These are phyloP conservation scores for Acrocephalus kingi DNA, from an alignment of 2,113 vertebrate species.

Conservation along the genomic window DNA sequence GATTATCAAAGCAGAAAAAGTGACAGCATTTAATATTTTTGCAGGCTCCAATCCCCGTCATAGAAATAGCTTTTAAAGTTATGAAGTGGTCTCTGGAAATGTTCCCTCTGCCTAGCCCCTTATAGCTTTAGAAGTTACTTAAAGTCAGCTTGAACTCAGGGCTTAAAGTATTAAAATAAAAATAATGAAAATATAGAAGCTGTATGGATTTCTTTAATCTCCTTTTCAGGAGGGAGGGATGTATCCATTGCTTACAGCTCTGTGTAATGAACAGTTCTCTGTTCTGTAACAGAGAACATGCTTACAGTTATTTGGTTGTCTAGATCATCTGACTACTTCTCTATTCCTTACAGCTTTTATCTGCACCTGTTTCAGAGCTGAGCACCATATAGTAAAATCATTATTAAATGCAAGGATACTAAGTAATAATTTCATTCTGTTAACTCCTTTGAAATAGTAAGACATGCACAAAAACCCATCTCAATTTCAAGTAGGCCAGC, in stretches of 20 bases:
- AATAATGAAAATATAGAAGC: background rate
- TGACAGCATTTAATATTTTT: background rate
- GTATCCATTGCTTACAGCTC: background rate
- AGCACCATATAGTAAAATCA: background rate
- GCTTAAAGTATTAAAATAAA: conserved; percentile 17
- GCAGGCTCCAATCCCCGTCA: background rate
- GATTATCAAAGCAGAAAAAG: background rate
- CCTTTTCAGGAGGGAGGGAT: background rate
- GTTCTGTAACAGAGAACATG: background rate
- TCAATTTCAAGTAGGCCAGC: background rate
- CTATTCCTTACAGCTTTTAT: background rate
- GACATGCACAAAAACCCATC: background rate
- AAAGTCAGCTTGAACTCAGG: background rate
- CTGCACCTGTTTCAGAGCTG: background rate
- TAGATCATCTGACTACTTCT: background rate
- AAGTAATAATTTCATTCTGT: background rate
- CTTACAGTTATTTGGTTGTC: background rate
- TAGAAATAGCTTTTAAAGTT: background rate
- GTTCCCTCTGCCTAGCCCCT: background rate
- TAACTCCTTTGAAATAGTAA: background rate
- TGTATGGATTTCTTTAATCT: background rate
- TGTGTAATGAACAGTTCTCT: background rate
- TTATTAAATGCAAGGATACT: background rate
- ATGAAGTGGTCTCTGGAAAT: background rate
- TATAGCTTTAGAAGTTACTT: background rate